phyloP scores from a whole-genome alignment of 2,797 vertebrate species.

The Serranus cabrilla region DNA sequence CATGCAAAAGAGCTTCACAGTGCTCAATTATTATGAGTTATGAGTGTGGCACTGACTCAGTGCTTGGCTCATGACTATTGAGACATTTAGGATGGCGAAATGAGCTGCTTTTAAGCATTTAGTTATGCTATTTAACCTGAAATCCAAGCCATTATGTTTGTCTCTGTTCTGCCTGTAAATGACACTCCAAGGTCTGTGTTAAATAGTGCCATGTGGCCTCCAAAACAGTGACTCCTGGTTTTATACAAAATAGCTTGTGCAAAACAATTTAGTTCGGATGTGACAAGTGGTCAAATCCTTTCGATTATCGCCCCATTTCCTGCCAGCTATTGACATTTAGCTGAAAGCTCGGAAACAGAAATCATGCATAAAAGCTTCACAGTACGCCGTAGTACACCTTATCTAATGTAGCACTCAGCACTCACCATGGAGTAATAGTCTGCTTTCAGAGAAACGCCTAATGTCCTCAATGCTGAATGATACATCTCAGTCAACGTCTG shows the following conservation, averaged over 20 bases:
- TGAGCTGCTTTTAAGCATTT: conserved; percentile 26
- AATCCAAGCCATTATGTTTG: conserved; percentile 1
- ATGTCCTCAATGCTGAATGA: neutral
- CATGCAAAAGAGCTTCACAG: conserved; percentile 24
- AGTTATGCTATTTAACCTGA: conserved; percentile 14
- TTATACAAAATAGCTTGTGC: conserved; percentile 18
- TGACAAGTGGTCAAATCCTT: neutral
- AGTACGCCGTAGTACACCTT: neutral
- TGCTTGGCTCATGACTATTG: conserved; percentile 21
- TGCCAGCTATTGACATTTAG: conserved; percentile 35
- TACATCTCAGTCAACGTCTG: neutral
- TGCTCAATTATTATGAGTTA: conserved; percentile 18
- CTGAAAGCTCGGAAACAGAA: conserved; percentile 17
- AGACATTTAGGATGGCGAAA: conserved; percentile 27
- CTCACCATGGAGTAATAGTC: neutral
- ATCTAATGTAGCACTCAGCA: neutral
- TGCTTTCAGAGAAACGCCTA: conserved; percentile 2
- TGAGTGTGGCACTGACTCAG: conserved; percentile 24
- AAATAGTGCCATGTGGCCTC: conserved; percentile 3
- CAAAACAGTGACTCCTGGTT: conserved; percentile 19
- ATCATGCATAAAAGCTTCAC: conserved; percentile 3
- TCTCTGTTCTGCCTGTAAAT: conserved; percentile 17
- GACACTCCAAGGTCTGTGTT: conserved; percentile 21
- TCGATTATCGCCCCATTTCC: conserved; percentile 22
- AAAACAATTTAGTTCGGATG: conserved; percentile 16